A percentile compares a stretch with the other conserved stretches of the same genome.
phyloP scores from a whole-genome alignment of 2,797 vertebrate species.

The Coreius guichenoti region DNA sequence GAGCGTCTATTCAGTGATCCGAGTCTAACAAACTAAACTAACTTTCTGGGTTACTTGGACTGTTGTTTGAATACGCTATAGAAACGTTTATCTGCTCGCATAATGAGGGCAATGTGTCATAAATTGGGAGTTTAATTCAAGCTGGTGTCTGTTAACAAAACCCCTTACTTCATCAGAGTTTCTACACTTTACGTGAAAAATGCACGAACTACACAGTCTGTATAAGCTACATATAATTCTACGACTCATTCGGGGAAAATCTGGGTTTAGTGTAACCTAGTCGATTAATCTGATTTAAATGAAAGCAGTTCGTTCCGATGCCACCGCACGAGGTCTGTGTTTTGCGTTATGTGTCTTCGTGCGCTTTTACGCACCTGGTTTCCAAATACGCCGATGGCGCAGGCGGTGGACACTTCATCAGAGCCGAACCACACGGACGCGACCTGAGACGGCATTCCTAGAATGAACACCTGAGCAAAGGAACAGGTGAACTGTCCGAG shows the following conservation, averaged over 20 bases:
- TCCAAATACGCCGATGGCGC: slow-evolving; percentile 92
- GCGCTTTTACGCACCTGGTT: slow-evolving; percentile 86
- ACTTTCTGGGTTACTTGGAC: not conserved
- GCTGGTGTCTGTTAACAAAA: too few relatives aligned
- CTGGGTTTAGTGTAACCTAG: not conserved
- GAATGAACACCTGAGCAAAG: slow-evolving; percentile 91
- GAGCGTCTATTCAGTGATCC: not conserved
- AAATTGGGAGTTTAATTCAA: too few relatives aligned
- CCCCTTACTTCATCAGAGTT: too few relatives aligned
- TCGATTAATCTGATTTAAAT: not conserved
- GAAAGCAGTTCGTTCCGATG: not conserved
- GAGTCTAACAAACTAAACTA: not conserved
- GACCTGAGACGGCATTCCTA: slow-evolving; percentile 90
- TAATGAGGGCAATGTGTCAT: too few relatives aligned
- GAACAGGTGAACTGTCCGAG: slow-evolving; percentile 85
- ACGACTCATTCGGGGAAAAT: not conserved
- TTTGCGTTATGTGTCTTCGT: not conserved
- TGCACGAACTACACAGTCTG: too few relatives aligned
- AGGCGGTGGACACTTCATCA: slow-evolving; percentile 94
- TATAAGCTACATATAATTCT: too few relatives aligned
- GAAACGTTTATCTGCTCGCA: not conserved
- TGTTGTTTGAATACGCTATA: not conserved
- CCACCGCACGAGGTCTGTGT: too few relatives aligned
- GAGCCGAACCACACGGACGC: slow-evolving; percentile 96
- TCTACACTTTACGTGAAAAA: not conserved